Evolutionary conservation across 2,113 vertebrate genomes (phyloP), one percentile per base, ranked within the genome.

Genomic region (Morone saxatilis): DNA sequence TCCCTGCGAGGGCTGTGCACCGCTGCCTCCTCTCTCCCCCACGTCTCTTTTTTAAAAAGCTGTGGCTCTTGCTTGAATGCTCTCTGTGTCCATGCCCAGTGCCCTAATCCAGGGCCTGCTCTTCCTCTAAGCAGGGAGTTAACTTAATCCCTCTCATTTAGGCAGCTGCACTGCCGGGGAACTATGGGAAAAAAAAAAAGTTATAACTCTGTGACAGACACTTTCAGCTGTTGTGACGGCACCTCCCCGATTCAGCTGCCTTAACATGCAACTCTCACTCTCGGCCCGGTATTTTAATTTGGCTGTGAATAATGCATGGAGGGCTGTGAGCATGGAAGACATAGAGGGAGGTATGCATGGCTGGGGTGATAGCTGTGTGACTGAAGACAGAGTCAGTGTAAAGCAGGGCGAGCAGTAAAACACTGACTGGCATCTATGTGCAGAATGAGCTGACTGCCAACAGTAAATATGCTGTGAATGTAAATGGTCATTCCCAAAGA

Each of bases 121-220:
- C 94, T 94, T 93, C 86, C 91, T 94, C 79, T 93, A 93, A 95
- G 88, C 89, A 86, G 81, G 86, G 91, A 92, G 86, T 94, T 93
- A 92, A 86, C 91, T 90, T 96, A 95, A 95, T 89, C 91, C 93
- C 82, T 86, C 94, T 88, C 94, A 92, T 93, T 94, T 90, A 94
- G 96, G 93, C 88, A 94, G 92, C 91, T 92, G 93, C 91, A 95
- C 74, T 94, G 90, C 77, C 68, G 85, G 83, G 87, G 86, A 86
- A 86, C 56, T 76, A 63, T 89, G 83, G 70, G 45, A 47, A 41
- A 78, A 73, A 67, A 83, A 89, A 92, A 86, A 94, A 93, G 84
- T 92, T 92, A 62, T 61, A 91, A 88, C 90, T 81, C 83, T 74
- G 85, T 88, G 72, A 85, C 72, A 89, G 93, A 92, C 93, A 71